Evolutionary conservation across 2,797 vertebrate species (phyloP).

Genomic region (Australoheros facetus): DNA sequence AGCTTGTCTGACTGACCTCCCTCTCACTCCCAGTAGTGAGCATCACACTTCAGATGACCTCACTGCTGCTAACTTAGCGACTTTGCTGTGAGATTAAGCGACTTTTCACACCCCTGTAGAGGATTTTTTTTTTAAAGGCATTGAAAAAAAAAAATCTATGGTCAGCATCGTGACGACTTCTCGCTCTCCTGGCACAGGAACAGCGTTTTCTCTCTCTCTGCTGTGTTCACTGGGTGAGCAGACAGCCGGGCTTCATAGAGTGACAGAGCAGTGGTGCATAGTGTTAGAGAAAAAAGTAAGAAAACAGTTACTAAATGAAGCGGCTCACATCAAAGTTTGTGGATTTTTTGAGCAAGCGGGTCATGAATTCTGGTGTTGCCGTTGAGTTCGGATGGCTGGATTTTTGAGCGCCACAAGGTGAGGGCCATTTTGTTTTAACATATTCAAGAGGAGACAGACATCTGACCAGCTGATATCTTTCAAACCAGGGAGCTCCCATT

Average conservation of each 20-base stretch:
- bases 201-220: not conserved
- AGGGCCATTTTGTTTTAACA: not conserved
- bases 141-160: not conserved
- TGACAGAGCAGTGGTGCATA: not conserved
- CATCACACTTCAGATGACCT: slow-evolving; percentile 4
- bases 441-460: not conserved
- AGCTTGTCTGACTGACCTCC: not conserved
- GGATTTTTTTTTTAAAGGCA: not conserved
- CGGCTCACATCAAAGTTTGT: not conserved
- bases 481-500: not conserved
- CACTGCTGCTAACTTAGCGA: not conserved
- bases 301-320: slow-evolving; percentile 2
- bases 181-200: not conserved
- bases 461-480: not conserved
- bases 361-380: not conserved
- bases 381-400: not conserved
- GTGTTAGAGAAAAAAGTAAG: no score
- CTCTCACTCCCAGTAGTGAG: slow-evolving; percentile 1
- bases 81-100: not conserved
- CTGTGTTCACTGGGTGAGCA: not conserved
- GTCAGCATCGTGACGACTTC: not conserved
- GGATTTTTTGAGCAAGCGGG: not conserved
- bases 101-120: not conserved
- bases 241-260: not conserved
- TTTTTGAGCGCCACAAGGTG: no score